A percentile compares a stretch with the other conserved stretches of the same genome.
phyloP scores from a whole-genome alignment of 2,888 invertebrate genomes.

The Eremobia ochroleuca region DNA sequence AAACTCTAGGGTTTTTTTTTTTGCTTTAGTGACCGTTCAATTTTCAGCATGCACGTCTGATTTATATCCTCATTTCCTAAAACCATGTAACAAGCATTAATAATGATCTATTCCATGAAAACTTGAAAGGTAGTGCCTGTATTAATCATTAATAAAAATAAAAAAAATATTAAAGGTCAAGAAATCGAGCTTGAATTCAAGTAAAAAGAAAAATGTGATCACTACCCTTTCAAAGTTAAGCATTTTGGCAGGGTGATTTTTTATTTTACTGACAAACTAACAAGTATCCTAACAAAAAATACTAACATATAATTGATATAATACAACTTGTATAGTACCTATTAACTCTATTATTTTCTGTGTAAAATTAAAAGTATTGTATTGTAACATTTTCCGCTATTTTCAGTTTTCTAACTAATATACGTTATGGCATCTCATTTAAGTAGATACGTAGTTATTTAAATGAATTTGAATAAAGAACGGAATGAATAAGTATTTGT shows the following conservation, averaged over 20 bases:
- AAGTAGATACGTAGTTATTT: conserved; percentile 45
- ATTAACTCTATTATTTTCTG: background rate
- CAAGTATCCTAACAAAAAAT: background rate
- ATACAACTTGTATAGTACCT: background rate
- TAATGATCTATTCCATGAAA: conserved; percentile 51
- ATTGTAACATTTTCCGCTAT: background rate
- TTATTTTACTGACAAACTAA: conserved; percentile 26
- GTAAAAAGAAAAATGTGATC: background rate
- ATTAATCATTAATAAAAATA: background rate
- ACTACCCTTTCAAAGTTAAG: conserved; percentile 24
- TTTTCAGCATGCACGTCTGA: conserved; percentile 3
- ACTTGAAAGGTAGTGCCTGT: conserved; percentile 47
- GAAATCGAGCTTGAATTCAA: background rate
- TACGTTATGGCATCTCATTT: conserved; percentile 63
- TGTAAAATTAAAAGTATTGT: background rate
- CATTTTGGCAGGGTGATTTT: conserved; percentile 1
- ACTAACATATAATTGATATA: background rate
- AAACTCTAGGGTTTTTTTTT: too few species aligned
- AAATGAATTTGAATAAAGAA: background rate
- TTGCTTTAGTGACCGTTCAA: conserved; percentile 1
- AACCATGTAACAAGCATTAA: conserved; percentile 15
- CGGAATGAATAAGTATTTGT: background rate
- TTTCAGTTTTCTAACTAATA: conserved; percentile 9
- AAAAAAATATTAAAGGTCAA: background rate
- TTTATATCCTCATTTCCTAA: background rate